Evolutionary conservation across 1,140 invertebrate species (phyloP).

Genomic region (Euwallacea similis): DNA sequence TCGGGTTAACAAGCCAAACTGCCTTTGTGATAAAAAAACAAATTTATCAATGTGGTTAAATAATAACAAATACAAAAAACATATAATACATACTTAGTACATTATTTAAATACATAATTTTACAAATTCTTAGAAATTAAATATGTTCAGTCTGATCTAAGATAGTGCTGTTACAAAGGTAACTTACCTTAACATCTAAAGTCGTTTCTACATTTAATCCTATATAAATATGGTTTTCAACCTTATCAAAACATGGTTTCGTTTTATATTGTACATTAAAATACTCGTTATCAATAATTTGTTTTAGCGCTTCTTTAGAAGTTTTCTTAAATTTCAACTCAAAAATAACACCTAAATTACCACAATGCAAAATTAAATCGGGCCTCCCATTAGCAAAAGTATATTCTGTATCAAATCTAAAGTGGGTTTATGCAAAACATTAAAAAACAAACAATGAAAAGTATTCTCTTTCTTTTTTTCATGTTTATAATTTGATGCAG

Average conservation of each 20-base stretch:
- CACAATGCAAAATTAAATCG: background rate
- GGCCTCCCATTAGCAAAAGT: background rate
- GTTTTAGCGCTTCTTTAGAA: background rate
- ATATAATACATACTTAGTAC: no score
- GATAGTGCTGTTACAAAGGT: no score
- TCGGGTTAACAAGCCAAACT: no score
- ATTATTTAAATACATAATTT: no score
- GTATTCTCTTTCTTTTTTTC: background rate
- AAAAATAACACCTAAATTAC: background rate
- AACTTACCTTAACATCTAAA: no score
- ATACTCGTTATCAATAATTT: background rate
- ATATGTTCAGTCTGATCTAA: no score
- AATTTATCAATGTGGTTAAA: no score
- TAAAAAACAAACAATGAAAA: slow-evolving; percentile 1
- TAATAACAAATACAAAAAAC: no score
- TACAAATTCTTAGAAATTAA: no score
- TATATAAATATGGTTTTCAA: background rate
- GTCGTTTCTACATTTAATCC: no score
- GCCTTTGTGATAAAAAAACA: no score
- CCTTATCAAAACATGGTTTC: background rate
- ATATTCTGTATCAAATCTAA: background rate
- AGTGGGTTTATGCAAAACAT: background rate
- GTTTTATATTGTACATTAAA: background rate
- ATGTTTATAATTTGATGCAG: background rate
- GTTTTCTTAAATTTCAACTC: background rate